These are phyloP conservation scores for Brienomyrus brachyistius DNA, from an alignment of 2,113 vertebrate genomes.

Conservation along the genomic window DNA sequence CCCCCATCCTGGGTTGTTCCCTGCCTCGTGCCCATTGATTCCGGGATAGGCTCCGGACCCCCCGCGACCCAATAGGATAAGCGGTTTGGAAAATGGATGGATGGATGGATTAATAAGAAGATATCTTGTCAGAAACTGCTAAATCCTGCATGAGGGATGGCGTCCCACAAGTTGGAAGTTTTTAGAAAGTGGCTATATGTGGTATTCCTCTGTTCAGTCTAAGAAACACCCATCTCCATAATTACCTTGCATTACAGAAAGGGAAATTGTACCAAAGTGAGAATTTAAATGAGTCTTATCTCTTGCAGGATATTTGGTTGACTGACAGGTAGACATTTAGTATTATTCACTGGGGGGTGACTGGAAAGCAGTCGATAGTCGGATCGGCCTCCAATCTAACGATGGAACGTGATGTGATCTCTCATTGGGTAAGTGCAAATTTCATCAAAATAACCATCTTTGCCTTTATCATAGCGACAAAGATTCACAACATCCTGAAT, in stretches of 20 bases:
- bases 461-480: no score
- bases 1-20: no score
- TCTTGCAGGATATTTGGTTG: not conserved
- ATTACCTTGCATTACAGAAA: not conserved
- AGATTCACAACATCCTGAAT: no score
- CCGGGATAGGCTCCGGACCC: no score
- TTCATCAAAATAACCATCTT: no score
- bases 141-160: not conserved
- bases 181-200: not conserved
- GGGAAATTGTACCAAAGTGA: not conserved
- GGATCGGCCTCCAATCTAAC: not conserved
- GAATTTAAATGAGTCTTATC: not conserved
- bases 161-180: not conserved
- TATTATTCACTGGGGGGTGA: not conserved
- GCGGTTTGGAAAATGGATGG: no score
- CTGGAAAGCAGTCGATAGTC: not conserved
- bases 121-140: not conserved
- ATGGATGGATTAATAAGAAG: not conserved
- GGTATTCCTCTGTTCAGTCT: not conserved
- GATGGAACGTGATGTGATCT: not conserved
- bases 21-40: no score
- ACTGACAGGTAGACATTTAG: not conserved
- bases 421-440: not conserved
- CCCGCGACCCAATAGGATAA: no score
- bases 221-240: not conserved